phyloP scores from a whole-genome alignment of 2,113 vertebrate genomes.

The Motacilla tschutschensis region DNA sequence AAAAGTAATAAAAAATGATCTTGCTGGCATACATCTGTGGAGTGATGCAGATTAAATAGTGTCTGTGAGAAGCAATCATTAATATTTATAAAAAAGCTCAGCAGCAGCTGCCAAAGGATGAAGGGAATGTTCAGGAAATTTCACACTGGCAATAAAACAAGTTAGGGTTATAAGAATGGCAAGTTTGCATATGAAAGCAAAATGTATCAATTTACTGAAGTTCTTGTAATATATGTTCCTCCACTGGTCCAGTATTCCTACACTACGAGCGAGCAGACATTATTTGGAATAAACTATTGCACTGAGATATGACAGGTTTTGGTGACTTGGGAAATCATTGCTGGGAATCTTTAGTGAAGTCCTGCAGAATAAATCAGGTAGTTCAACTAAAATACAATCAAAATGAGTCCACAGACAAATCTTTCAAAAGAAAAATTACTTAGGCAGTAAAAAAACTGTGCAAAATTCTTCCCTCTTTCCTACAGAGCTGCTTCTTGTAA shows the following conservation, averaged over 20 bases:
- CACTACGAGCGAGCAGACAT: background rate
- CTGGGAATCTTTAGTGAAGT: background rate
- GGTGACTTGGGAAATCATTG: conserved; percentile 21
- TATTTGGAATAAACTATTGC: background rate
- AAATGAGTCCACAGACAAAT: background rate
- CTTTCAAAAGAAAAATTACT: background rate
- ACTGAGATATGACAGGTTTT: background rate
- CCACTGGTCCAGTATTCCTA: background rate
- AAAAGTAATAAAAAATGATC: background rate
- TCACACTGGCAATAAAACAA: background rate
- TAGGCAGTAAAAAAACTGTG: background rate
- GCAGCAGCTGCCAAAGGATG: background rate
- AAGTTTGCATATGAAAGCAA: conserved; percentile 14
- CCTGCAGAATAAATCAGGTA: background rate
- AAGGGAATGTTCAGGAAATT: background rate
- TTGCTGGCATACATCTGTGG: background rate
- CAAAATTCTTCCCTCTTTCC: background rate
- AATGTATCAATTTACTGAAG: background rate
- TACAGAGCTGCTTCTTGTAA: background rate
- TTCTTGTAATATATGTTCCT: background rate
- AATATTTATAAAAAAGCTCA: conserved; percentile 39
- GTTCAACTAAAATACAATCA: background rate
- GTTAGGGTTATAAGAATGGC: background rate
- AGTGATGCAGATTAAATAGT: background rate
- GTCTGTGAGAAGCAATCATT: background rate